These are phyloP conservation scores for Xylophagus ater DNA, from an alignment of 2,888 invertebrate genomes.

Conservation along the genomic window DNA sequence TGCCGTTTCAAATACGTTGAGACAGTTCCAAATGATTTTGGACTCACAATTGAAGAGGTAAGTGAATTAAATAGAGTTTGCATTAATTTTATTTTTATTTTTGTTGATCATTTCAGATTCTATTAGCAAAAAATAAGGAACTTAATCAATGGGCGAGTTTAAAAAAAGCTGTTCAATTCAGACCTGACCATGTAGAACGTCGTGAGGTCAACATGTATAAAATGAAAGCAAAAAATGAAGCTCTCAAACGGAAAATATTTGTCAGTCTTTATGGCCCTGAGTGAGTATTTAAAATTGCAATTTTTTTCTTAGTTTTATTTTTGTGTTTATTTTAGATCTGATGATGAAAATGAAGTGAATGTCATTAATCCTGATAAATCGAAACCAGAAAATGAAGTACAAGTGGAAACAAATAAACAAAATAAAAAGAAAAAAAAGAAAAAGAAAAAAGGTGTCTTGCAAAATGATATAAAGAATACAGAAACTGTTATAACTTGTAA, in stretches of 20 bases:
- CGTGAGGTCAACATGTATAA: constrained; percentile 67
- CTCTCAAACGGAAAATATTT: constrained; percentile 66
- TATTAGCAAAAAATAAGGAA: constrained; percentile 84
- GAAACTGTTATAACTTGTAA: neutral
- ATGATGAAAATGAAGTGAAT: constrained; percentile 27
- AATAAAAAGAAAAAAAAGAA: constrained; percentile 19
- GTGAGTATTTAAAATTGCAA: constrained; percentile 24
- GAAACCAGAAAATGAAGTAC: constrained; percentile 12
- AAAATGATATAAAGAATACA: neutral
- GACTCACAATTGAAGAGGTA: constrained; percentile 83
- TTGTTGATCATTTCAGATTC: constrained; percentile 50
- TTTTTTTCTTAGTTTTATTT: constrained; percentile 4
- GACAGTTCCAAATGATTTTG: constrained; percentile 83
- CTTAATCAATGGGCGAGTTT: constrained; percentile 92
- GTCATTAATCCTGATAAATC: constrained; percentile 9
- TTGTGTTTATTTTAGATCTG: constrained; percentile 24
- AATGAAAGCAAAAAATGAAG: constrained; percentile 58
- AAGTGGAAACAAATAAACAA: constrained; percentile 11
- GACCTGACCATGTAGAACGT: constrained; percentile 65
- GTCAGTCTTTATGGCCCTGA: constrained; percentile 58
- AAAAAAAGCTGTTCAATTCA: constrained; percentile 71
- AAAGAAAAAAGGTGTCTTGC: neutral
- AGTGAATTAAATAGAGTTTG: constrained; percentile 11
- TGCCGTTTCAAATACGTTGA: constrained; percentile 88
- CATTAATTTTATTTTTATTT: too few relatives aligned